phyloP scores from a whole-genome alignment of 2,797 vertebrate species.

The Eptatretus atami region DNA sequence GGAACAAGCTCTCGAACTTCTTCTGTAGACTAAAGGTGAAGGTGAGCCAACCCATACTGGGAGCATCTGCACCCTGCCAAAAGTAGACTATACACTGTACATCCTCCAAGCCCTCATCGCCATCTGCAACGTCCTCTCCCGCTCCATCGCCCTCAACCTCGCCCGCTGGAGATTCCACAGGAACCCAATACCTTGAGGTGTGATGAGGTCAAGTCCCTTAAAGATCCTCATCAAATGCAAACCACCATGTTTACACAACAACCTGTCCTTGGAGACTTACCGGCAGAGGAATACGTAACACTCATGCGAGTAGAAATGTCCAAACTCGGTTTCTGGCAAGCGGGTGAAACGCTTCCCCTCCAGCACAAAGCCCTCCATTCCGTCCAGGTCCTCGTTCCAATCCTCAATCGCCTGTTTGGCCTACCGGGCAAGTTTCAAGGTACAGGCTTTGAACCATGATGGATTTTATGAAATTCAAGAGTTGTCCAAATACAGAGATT shows the following conservation, averaged over 20 bases:
- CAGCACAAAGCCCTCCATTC: conserved; percentile 88
- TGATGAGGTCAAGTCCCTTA: no score
- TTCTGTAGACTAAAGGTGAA: conserved; percentile 95
- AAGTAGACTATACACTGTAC: conserved; percentile 95
- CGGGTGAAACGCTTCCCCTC: conserved; percentile 88
- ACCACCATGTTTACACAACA: no score
- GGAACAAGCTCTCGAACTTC: conserved; percentile 88
- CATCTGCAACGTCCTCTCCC: conserved; percentile 18
- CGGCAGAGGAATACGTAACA: conserved; percentile 97
- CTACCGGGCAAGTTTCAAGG: conserved; percentile 14
- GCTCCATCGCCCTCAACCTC: conserved; percentile 11
- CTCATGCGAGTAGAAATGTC: conserved; percentile 75
- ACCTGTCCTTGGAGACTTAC: conserved; percentile 13
- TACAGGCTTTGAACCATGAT: background rate
- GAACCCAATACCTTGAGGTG: conserved; percentile 53
- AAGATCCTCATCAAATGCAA: no score
- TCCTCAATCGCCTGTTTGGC: conserved; percentile 89
- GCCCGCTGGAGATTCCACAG: conserved; percentile 26
- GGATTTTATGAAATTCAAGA: no score
- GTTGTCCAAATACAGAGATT: no score
- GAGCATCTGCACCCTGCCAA: conserved; percentile 89
- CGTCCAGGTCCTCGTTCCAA: conserved; percentile 86
- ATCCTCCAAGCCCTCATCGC: conserved; percentile 61
- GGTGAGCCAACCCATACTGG: conserved; percentile 97
- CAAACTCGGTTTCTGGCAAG: conserved; percentile 78